Evolutionary conservation across 1,140 invertebrate species (phyloP).

Genomic region (Neodiprion pinetum): DNA sequence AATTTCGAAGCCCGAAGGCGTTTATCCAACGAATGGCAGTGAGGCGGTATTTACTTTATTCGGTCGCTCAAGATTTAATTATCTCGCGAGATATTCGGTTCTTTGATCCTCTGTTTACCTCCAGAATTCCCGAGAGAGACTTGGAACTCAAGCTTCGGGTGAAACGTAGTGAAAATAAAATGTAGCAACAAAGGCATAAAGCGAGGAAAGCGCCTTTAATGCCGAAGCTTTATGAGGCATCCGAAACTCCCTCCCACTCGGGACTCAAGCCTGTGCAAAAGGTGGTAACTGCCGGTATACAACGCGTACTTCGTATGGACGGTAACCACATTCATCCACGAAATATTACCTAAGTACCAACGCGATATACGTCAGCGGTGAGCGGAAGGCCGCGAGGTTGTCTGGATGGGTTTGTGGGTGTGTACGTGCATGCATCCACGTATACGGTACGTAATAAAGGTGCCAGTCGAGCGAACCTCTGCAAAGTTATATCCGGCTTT

Average conservation of each 20-base stretch:
- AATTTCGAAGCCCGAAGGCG: too few relatives aligned
- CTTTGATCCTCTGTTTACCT: not conserved
- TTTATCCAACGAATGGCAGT: too few relatives aligned
- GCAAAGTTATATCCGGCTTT: conserved; percentile 7
- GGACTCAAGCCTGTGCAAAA: too few relatives aligned
- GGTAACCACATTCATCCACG: too few relatives aligned
- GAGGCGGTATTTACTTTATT: not conserved
- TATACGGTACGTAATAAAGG: not conserved
- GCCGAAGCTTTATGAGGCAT: not conserved
- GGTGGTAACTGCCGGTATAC: too few relatives aligned
- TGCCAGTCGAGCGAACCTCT: not conserved
- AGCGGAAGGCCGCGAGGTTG: too few relatives aligned
- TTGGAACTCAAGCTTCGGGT: not conserved
- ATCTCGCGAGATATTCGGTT: not conserved
- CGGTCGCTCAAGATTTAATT: not conserved
- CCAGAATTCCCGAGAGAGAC: not conserved
- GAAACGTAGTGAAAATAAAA: conserved; percentile 7
- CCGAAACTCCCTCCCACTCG: not conserved
- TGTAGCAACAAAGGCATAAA: not conserved
- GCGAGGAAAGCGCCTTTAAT: not conserved
- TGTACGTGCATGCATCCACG: not conserved
- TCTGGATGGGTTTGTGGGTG: not conserved
- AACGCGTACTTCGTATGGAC: too few relatives aligned
- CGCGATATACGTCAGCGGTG: too few relatives aligned
- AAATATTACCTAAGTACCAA: too few relatives aligned